These are phyloP conservation scores for Globia sparganii DNA, from an alignment of 2,888 invertebrate genomes.

Conservation along the genomic window DNA sequence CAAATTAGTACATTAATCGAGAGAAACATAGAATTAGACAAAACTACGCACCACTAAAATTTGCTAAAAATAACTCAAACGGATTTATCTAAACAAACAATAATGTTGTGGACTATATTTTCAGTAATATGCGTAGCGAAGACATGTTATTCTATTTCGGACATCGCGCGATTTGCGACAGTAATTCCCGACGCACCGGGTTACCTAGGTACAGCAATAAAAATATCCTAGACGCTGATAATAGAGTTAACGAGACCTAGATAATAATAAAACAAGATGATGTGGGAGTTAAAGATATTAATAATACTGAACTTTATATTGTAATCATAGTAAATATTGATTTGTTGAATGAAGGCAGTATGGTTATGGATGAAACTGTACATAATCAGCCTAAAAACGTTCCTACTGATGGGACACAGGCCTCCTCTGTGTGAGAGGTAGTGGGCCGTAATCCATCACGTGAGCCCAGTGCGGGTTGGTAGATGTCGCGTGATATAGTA, in stretches of 20 bases:
- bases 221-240: conserved; percentile 25
- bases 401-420: background rate
- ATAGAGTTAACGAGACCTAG: background rate
- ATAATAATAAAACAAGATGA: background rate
- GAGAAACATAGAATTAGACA: background rate
- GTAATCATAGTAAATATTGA: too few species aligned
- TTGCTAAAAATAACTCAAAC: background rate
- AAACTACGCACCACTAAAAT: background rate
- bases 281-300: background rate
- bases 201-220: conserved; percentile 19
- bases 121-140: conserved; percentile 26
- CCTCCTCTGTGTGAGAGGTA: too few species aligned
- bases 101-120: conserved; percentile 36
- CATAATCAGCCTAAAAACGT: background rate
- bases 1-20: background rate
- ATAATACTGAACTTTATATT: background rate
- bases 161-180: conserved; percentile 19
- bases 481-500: too few species aligned
- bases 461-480: too few species aligned
- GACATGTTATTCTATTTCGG: conserved; percentile 46
- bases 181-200: background rate
- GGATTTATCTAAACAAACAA: conserved; percentile 1
- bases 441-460: too few species aligned
- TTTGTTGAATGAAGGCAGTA: background rate
- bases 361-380: background rate